Evolutionary conservation across 2,113 vertebrate species (phyloP).

Genomic region (Abramis brama): DNA sequence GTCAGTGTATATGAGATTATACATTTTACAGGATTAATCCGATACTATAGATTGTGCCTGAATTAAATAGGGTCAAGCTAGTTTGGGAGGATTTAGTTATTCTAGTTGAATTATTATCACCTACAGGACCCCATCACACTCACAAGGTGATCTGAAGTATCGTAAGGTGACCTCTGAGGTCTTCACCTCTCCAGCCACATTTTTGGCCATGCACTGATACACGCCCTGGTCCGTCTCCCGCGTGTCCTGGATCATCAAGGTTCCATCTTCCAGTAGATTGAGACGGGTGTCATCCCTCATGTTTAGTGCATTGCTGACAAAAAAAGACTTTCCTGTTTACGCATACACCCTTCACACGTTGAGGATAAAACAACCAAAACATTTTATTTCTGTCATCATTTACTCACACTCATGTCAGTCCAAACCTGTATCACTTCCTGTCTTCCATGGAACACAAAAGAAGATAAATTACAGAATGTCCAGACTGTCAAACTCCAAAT

Average conservation of each 20-base stretch:
- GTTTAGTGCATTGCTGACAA: constrained; percentile 86
- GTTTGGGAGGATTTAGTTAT: not conserved
- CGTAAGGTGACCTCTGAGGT: constrained; percentile 93
- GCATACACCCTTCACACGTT: not conserved
- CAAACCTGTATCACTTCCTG: not conserved
- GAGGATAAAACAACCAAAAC: not conserved
- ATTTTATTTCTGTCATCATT: not conserved
- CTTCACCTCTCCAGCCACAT: constrained; percentile 94
- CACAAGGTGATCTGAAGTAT: constrained; percentile 92
- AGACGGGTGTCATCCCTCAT: constrained; percentile 93
- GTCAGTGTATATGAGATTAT: too few relatives aligned
- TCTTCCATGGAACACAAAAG: not conserved
- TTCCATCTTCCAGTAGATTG: constrained; percentile 94
- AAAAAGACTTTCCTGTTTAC: constrained; percentile 7
- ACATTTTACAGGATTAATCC: too few relatives aligned
- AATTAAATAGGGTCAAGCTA: not conserved
- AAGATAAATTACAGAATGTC: not conserved
- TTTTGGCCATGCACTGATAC: constrained; percentile 99
- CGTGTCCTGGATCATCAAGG: constrained; percentile 95
- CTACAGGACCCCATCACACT: constrained; percentile 47
- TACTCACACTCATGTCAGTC: not conserved
- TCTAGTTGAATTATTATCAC: not conserved
- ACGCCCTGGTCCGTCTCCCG: constrained; percentile 94
- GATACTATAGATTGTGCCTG: not conserved
- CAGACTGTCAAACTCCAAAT: not conserved